Base-by-base conservation (phyloP, 2,888 invertebrate species). In the Gymnoscelis rufifasciata region DNA sequence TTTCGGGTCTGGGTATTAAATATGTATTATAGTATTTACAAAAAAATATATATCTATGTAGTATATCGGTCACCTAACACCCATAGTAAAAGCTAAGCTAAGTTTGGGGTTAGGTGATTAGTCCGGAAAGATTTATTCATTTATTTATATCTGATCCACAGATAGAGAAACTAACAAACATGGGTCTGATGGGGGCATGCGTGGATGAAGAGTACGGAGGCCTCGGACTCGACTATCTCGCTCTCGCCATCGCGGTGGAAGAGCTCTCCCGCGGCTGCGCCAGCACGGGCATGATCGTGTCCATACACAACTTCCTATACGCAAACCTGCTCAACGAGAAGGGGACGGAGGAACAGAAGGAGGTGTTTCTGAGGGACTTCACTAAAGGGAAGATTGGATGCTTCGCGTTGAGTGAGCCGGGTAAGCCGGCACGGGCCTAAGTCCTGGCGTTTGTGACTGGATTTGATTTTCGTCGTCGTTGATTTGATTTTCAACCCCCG, bases 371-470 rank as follows among this genome's bases (percentile, higher is more conserved):
- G 36, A 77, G 68, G 38, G 90, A 92, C 0, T 93, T 90, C 60
- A 89, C 90, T 0, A 81, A 71, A 61, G 94, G 93, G 1, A 82
- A 89, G 2, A 84, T 95, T 51, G 95, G 95, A 1, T 94, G 94
- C 68, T 95, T 95, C 81, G 94, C 93, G 14, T 83, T 95, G 26
- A 94, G 94, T 78, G 94, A 95, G 83, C 92, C 94, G 59, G 93
- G 93, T 92, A 63, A 58, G 67, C 61, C 19, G 19, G n/a, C n/a
- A n/a, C n/a, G n/a, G n/a, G n/a, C n/a, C n/a, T n/a, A n/a, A n/a
- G n/a, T n/a, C n/a, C n/a, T n/a, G n/a, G n/a, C n/a, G n/a, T n/a
- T n/a, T n/a, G n/a, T n/a, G n/a, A n/a, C n/a, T n/a, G n/a, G n/a
- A n/a, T n/a, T n/a, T n/a, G n/a, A n/a, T n/a, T n/a, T n/a, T n/a